Base-by-base conservation (phyloP, 2,113 vertebrate genomes). In the Prolemur simus region DNA sequence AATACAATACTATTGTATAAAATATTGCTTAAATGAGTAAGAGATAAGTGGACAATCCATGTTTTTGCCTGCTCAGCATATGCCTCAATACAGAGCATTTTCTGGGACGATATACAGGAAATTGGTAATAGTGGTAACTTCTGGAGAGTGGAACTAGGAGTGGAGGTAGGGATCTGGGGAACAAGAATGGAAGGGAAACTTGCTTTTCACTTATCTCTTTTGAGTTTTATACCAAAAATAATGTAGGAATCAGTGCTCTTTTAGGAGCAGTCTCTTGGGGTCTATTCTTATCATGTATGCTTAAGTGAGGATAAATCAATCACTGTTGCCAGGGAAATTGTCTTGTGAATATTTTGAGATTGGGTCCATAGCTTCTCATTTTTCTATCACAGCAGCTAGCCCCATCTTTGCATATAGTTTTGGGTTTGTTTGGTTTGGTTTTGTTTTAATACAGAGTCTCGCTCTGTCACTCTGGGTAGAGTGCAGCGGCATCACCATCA, bases 161-260 rank as follows among this genome's bases (percentile, higher is more conserved):
- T 47, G 2, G 17, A 68, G 13, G 12, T n/a, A 80, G 1, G 5
- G 54, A 82, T 49, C 63, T 73, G 11, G 34, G 42, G 15, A n/a
- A 68, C 5, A 76, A 88, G 15, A 9, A 52, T 66, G 49, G 9
- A 39, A 84, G n/a, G 58, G 42, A 89, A 32, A 68, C 34, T 77
- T 54, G 34, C 25, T 87, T 86, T 95, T 78, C 58, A 82, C 21
- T 91, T 64, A 47, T 0, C 42, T 74, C 49, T 92, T 94, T 76
- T 86, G 66, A 92, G 13, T 86, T 89, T 76, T 76, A n/a, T 87
- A 66, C 12, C 29, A 92, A 58, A 95, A 63, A 77, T 86, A 94
- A 92, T 58, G 6, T 69, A 78, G 39, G 34, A 37, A 27, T 86
- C 66, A 69, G 21, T 92, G 37, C 54, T 71, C 45, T 37, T 86